Evolutionary conservation across 1,140 invertebrate genomes (phyloP).

Genomic region (Eufriesea mexicana): DNA sequence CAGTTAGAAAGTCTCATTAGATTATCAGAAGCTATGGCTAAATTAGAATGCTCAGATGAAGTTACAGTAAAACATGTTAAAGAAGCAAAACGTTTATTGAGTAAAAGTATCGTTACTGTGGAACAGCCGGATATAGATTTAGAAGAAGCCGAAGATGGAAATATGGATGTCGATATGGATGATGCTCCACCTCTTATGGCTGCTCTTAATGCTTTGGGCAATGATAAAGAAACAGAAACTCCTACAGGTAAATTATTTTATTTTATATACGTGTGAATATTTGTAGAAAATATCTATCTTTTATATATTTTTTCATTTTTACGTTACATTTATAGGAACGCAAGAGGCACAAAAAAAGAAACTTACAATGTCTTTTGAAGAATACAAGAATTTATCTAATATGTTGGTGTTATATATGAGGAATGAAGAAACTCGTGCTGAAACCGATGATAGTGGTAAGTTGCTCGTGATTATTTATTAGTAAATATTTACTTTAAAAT

Average conservation of each 20-base stretch:
- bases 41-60: slow-evolving; percentile 96
- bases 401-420: slow-evolving; percentile 95
- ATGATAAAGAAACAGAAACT: slow-evolving; percentile 56
- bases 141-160: slow-evolving; percentile 87
- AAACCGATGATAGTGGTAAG: slow-evolving; percentile 83
- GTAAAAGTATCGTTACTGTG: slow-evolving; percentile 98
- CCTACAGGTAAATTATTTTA: slow-evolving; percentile 16
- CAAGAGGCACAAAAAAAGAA: slow-evolving; percentile 87
- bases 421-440: slow-evolving; percentile 88
- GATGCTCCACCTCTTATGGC: slow-evolving; percentile 77
- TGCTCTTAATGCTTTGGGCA: slow-evolving; percentile 74
- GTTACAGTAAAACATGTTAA: slow-evolving; percentile 94
- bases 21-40: slow-evolving; percentile 97
- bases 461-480: neutral
- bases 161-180: slow-evolving; percentile 83
- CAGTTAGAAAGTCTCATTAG: slow-evolving; percentile 99
- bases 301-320: neutral
- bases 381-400: slow-evolving; percentile 96
- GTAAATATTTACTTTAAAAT: neutral
- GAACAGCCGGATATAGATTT: slow-evolving; percentile 98
- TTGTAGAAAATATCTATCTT: neutral
- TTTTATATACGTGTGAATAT: neutral
- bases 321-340: slow-evolving; percentile 31
- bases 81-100: slow-evolving; percentile 95
- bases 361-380: slow-evolving; percentile 95